Evolutionary conservation across 2,113 vertebrate species (phyloP), one percentile per base, ranked within the genome.

Genomic region (Archocentrus centrarchus): DNA sequence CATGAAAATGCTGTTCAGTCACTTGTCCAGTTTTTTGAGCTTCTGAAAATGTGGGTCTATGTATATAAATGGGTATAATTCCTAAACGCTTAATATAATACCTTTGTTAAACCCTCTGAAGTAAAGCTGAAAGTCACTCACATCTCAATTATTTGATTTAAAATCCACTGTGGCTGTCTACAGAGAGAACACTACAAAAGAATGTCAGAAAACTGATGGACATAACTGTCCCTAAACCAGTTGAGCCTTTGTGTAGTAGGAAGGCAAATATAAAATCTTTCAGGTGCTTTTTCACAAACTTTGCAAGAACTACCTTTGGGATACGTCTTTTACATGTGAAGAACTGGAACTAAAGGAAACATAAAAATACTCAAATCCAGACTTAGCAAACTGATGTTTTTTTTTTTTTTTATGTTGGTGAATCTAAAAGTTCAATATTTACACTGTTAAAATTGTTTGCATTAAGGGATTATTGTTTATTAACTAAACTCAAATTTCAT

Each of bases 201-300:
- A 10, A 9, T 39, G 37, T 9, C 7, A 39, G 7, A 39, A 39
- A 39, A 9, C 9, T 10, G 7, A 39, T 39, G 37, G 37, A 39
- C 3, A 1, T 39, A 39, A 5, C 60, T 85, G 60, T 59, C 37
- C 77, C 75, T 59, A 78, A 87, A 88, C 79, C 6, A 77, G 78
- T 81, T 75, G 80, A 90, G 80, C 75, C n/a, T 83, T 86, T 84
- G 81, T 58, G n/a, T 59, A 61, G 27, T 53, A 41, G 80, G 77
- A 88, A 88, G 85, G 78, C 61, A 91, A 84, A 88, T 81, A 90
- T 75, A 30, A 47, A 47, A 59, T 80, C 17, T n/a, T 86, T 79
- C 80, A 55, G 17, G 64, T 84, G 76, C 61, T 64, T 76, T 89
- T 87, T 82, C 80, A 77, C 50, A 90, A 77, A 90, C 79, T 84